phyloP scores from a whole-genome alignment of 1,140 invertebrate species.

The Drosophila ohnishii region DNA sequence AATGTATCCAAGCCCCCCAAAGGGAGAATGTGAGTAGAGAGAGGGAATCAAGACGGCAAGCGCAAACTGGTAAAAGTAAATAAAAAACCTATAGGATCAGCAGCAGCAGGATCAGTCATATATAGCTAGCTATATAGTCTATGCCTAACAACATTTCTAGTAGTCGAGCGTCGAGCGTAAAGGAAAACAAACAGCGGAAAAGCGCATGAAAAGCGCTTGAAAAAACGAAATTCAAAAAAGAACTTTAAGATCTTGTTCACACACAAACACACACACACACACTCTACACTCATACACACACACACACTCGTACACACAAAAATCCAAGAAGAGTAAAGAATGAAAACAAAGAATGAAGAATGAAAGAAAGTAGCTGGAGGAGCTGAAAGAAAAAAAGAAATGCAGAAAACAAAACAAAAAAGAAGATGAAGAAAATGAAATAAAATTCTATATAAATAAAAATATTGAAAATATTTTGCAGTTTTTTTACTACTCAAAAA shows the following conservation, averaged over 20 bases:
- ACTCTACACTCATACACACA: conserved; percentile 8
- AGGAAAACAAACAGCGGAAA: conserved; percentile 9
- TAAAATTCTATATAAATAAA: conserved; percentile 81
- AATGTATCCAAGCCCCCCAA: background rate
- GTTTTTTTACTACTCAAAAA: conserved; percentile 16
- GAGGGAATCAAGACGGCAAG: conserved; percentile 53
- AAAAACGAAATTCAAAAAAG: background rate
- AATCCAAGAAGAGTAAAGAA: conserved; percentile 83
- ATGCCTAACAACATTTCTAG: conserved; percentile 56
- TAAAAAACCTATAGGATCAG: conserved; percentile 34
- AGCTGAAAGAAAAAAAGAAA: conserved; percentile 21
- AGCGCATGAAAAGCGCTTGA: background rate
- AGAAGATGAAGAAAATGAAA: conserved; percentile 82
- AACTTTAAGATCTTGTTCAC: conserved; percentile 31
- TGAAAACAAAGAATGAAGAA: conserved; percentile 43
- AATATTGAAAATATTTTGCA: conserved; percentile 72
- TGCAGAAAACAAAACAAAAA: conserved; percentile 31
- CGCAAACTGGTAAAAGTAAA: conserved; percentile 12
- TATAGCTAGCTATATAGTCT: conserved; percentile 63
- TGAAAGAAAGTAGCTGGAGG: conserved; percentile 26
- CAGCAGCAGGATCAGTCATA: conserved; percentile 44
- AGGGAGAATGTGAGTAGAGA: conserved; percentile 15
- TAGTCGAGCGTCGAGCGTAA: conserved; percentile 34
- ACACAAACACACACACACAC: conserved; percentile 18
- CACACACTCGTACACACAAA: conserved; percentile 83